These are phyloP conservation scores for Brachylomia viminalis DNA, from an alignment of 2,888 invertebrate species.

Conservation along the genomic window DNA sequence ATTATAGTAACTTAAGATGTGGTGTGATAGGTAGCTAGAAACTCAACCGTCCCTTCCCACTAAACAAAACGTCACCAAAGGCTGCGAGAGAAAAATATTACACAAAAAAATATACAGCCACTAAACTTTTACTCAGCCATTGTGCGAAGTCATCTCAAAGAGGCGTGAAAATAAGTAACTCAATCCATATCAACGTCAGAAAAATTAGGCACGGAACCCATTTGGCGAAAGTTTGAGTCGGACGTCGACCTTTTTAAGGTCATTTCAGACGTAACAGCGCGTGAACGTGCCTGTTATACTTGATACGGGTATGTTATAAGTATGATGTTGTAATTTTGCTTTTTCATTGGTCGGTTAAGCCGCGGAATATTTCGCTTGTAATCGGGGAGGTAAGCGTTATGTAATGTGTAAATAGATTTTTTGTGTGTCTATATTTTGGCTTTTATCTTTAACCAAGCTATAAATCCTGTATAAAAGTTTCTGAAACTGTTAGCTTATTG, in stretches of 20 bases:
- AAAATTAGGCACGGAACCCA: slow-evolving; percentile 59
- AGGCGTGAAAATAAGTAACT: slow-evolving; percentile 56
- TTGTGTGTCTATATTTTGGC: not conserved
- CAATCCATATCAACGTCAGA: slow-evolving; percentile 60
- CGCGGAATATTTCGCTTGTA: slow-evolving; percentile 18
- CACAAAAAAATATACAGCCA: slow-evolving; percentile 33
- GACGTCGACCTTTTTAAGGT: slow-evolving; percentile 58
- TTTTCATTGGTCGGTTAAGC: slow-evolving; percentile 48
- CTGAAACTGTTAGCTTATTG: no score
- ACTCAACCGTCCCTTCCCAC: not conserved
- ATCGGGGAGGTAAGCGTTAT: slow-evolving; percentile 19
- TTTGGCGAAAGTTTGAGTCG: slow-evolving; percentile 42
- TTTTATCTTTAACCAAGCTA: no score
- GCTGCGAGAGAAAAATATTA: slow-evolving; percentile 24
- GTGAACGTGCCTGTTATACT: slow-evolving; percentile 59
- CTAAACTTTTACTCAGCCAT: slow-evolving; percentile 44
- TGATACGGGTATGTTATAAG: slow-evolving; percentile 51
- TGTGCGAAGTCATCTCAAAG: slow-evolving; percentile 53
- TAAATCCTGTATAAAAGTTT: no score
- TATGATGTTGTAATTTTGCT: slow-evolving; percentile 52
- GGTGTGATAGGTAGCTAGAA: not conserved
- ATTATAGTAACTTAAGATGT: not conserved
- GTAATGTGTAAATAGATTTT: not conserved
- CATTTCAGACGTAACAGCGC: slow-evolving; percentile 66
- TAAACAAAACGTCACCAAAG: slow-evolving; percentile 26